Percentiles rank a stretch among this genome's conserved stretches.
Conservation (phyloP, 2,113 vertebrate genomes). For the Proterorhinus semilunaris region DNA sequence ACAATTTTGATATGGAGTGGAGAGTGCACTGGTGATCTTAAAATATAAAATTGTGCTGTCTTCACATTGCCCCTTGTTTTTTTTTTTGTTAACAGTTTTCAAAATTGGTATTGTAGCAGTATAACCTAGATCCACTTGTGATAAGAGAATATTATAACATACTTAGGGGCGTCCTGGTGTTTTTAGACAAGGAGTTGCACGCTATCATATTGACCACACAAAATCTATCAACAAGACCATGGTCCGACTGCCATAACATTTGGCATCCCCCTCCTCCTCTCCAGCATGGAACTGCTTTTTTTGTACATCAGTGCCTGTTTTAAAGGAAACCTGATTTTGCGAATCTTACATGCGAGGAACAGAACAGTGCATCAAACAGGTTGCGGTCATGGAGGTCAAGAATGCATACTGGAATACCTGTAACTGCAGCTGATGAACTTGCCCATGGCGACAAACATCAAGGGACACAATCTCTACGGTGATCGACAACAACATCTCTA, state of each 20-base stretch:
- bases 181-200: too few relatives aligned
- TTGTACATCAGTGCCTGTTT: conserved; percentile 33
- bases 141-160: too few relatives aligned
- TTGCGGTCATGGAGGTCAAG: neutral
- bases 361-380: neutral
- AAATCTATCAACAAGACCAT: conserved; percentile 11
- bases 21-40: neutral
- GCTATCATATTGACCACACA: conserved; percentile 17
- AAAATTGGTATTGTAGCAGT: too few relatives aligned
- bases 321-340: neutral
- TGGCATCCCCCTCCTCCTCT: conserved; percentile 54
- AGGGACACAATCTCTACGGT: too few relatives aligned
- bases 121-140: too few relatives aligned
- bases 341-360: neutral
- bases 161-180: too few relatives aligned
- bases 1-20: neutral
- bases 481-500: too few relatives aligned
- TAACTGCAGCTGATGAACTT: neutral
- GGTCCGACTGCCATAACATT: conserved; percentile 28
- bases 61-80: too few relatives aligned
- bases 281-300: conserved; percentile 59
- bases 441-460: neutral
- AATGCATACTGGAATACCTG: neutral
- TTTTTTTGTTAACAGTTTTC: too few relatives aligned
- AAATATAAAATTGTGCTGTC: neutral